Evolutionary conservation across 2,888 invertebrate species (phyloP).

Genomic region (Herminia tarsipennalis): DNA sequence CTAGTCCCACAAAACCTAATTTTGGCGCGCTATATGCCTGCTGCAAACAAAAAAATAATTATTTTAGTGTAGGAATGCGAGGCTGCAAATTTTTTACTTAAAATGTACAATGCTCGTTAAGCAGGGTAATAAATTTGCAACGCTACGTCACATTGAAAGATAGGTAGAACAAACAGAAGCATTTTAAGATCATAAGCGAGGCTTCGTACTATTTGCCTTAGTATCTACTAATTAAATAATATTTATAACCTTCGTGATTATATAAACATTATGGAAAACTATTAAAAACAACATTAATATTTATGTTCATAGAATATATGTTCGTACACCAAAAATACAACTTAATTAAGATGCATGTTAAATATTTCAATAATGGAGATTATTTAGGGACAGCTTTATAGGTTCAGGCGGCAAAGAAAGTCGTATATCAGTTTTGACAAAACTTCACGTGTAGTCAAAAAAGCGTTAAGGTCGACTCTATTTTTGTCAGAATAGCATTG

Average conservation of each 20-base stretch:
- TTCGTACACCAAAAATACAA: no score
- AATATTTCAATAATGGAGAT: no score
- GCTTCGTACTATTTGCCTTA: constrained; percentile 47
- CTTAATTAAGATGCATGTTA: no score
- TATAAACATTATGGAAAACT: constrained; percentile 2
- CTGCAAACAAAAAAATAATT: constrained; percentile 50
- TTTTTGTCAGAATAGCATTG: no score
- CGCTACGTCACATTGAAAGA: constrained; percentile 55
- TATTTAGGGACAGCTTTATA: no score
- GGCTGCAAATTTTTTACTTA: not conserved
- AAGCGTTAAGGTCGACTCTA: no score
- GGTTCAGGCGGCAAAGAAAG: no score
- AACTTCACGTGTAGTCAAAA: no score
- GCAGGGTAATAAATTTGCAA: constrained; percentile 66
- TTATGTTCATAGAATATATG: no score
- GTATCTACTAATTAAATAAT: constrained; percentile 35
- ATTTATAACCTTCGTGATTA: constrained; percentile 38
- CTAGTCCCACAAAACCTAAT: constrained; percentile 77
- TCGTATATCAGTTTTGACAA: no score
- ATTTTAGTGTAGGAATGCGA: not conserved
- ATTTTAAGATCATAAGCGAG: constrained; percentile 45
- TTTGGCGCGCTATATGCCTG: constrained; percentile 88
- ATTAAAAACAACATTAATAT: not conserved
- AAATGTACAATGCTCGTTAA: constrained; percentile 28
- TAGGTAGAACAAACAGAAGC: constrained; percentile 51